A percentile compares a stretch with the other conserved stretches of the same genome.
Evolutionary conservation across 2,797 vertebrate genomes (phyloP).

Genomic region (Galago senegalensis): DNA sequence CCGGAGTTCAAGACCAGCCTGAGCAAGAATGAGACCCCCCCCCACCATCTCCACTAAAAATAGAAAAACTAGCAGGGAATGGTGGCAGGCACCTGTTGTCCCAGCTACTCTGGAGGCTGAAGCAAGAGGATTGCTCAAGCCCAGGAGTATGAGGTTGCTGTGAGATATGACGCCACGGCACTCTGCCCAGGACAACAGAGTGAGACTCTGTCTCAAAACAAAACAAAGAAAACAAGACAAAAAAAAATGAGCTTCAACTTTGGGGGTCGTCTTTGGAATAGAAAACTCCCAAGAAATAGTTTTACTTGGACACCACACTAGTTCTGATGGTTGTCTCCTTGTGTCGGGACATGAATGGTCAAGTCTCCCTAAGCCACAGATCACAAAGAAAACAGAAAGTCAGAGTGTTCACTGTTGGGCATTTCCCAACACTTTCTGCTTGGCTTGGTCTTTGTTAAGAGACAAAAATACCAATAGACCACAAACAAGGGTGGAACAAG

Average conservation of each 20-base stretch:
- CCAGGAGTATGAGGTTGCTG: no score
- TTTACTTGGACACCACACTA: not conserved
- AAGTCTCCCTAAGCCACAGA: not conserved
- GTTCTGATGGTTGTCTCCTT: not conserved
- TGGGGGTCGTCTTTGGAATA: not conserved
- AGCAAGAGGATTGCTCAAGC: no score
- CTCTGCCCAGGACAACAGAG: no score
- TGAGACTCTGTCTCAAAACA: no score
- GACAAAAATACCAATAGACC: slow-evolving; percentile 5
- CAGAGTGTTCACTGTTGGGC: not conserved
- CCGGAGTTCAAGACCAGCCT: no score
- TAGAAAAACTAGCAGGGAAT: no score
- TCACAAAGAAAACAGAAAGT: not conserved
- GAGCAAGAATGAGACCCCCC: no score
- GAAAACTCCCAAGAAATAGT: not conserved
- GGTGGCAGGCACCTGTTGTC: no score
- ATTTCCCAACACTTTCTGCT: not conserved
- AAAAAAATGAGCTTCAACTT: not conserved
- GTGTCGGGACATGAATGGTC: rapidly evolving
- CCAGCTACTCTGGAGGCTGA: no score
- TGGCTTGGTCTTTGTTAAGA: not conserved
- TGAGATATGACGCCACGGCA: no score
- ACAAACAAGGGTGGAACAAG: slow-evolving; percentile 9
- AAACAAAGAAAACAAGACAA: no score
- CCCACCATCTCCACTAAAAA: no score